Percentiles rank a stretch among this genome's conserved stretches.
These are phyloP conservation scores for Amblyraja radiata DNA, from an alignment of 2,797 vertebrate genomes.

Conservation along the genomic window DNA sequence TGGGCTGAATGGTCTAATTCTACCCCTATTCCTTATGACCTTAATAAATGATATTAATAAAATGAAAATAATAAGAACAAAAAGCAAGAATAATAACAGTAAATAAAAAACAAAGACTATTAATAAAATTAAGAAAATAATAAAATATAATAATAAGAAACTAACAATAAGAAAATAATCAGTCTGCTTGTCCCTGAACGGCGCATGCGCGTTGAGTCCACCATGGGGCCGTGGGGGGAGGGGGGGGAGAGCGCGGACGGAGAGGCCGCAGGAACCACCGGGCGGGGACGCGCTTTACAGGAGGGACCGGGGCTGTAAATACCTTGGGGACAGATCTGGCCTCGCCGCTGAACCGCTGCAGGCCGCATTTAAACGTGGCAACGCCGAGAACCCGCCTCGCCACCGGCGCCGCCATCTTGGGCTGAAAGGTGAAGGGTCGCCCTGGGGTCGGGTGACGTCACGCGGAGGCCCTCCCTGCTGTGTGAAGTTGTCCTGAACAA, in stretches of 20 bases:
- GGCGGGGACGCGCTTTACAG: neutral
- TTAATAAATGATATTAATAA: no score
- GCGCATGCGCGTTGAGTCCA: no score
- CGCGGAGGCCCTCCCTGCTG: neutral
- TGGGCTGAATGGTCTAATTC: no score
- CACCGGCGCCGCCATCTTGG: conserved; percentile 9
- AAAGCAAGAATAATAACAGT: no score
- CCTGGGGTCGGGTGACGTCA: neutral
- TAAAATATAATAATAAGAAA: no score
- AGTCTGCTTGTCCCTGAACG: neutral
- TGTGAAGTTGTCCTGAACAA: neutral
- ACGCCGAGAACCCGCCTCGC: neutral
- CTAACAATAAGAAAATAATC: neutral
- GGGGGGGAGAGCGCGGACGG: no score
- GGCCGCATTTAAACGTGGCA: neutral
- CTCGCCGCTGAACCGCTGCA: neutral
- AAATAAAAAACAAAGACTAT: no score
- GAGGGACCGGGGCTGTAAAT: neutral
- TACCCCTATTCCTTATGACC: no score
- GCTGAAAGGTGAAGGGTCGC: neutral
- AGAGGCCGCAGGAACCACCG: neutral
- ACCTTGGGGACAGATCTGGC: neutral
- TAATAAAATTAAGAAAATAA: no score
- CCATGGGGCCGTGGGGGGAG: neutral
- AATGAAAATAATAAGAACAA: no score